Percentiles rank a stretch among this genome's conserved stretches.
These are phyloP conservation scores for Macquaria australasica DNA, from an alignment of 2,113 vertebrate species.

Conservation along the genomic window DNA sequence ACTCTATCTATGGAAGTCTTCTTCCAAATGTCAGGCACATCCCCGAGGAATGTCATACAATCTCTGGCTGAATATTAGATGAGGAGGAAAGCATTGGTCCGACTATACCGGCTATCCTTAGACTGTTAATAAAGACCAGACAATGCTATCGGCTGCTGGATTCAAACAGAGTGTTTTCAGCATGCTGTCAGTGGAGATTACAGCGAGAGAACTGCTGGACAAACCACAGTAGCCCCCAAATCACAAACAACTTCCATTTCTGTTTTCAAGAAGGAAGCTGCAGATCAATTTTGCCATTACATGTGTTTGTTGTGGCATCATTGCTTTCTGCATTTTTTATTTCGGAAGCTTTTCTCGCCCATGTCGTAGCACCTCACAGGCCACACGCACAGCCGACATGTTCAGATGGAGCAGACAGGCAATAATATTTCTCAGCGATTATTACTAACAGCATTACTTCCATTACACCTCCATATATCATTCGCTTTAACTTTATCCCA, in stretches of 20 bases:
- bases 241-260: constrained; percentile 52
- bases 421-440: constrained; percentile 15
- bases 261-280: constrained; percentile 34
- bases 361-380: neutral
- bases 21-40: constrained; percentile 80
- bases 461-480: constrained; percentile 20
- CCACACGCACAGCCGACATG: neutral
- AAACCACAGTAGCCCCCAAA: constrained; percentile 31
- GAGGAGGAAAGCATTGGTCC: constrained; percentile 51
- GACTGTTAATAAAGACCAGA: constrained; percentile 76
- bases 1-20: constrained; percentile 75
- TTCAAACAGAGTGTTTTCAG: constrained; percentile 53
- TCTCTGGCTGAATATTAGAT: constrained; percentile 74
- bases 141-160: constrained; percentile 49
- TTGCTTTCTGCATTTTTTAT: constrained; percentile 7
- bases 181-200: constrained; percentile 54
- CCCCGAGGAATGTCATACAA: constrained; percentile 73
- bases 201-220: constrained; percentile 24
- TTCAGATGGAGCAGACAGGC: constrained; percentile 31
- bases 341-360: neutral
- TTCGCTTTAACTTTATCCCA: neutral
- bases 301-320: constrained; percentile 24
- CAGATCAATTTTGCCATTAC: constrained; percentile 53
- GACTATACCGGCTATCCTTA: constrained; percentile 33
- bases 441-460: constrained; percentile 25